Conservation (phyloP, 2,797 vertebrate genomes). For the Ambastaia sidthimunki region DNA sequence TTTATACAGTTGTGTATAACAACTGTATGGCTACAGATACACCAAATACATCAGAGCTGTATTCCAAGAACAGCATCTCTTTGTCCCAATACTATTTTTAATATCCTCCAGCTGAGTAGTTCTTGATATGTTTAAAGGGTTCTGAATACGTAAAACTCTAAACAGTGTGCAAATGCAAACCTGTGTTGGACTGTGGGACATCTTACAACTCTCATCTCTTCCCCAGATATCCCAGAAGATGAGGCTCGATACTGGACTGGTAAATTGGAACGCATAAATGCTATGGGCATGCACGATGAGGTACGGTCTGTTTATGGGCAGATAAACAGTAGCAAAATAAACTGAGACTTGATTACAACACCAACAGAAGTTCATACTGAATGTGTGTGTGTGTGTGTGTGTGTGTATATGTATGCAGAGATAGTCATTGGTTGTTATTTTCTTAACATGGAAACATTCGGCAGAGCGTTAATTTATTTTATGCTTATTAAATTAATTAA, state of each 20-base stretch:
- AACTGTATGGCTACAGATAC: neutral
- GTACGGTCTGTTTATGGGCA: conserved; percentile 68
- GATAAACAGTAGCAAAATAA: neutral
- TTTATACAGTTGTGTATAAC: too few species aligned
- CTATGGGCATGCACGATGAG: conserved; percentile 86
- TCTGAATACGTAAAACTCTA: conserved; percentile 57
- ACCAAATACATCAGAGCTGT: neutral
- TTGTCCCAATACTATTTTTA: conserved; percentile 27
- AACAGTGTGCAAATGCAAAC: neutral
- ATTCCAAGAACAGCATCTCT: neutral
- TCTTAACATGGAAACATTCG: neutral
- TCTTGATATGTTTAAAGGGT: conserved; percentile 62
- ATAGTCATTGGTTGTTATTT: too few species aligned
- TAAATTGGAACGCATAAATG: conserved; percentile 91
- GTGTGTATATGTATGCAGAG: too few species aligned
- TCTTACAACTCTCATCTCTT: neutral
- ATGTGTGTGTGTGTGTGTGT: neutral
- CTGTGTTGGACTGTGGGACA: neutral
- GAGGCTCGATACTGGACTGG: conserved; percentile 95
- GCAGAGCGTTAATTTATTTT: too few species aligned
- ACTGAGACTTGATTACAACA: neutral
- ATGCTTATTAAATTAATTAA: too few species aligned
- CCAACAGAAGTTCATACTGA: neutral
- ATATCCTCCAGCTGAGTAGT: conserved; percentile 1
- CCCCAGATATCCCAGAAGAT: conserved; percentile 95